phyloP scores from a whole-genome alignment of 23 tunicate species.

The Aplidium turbinatum region DNA sequence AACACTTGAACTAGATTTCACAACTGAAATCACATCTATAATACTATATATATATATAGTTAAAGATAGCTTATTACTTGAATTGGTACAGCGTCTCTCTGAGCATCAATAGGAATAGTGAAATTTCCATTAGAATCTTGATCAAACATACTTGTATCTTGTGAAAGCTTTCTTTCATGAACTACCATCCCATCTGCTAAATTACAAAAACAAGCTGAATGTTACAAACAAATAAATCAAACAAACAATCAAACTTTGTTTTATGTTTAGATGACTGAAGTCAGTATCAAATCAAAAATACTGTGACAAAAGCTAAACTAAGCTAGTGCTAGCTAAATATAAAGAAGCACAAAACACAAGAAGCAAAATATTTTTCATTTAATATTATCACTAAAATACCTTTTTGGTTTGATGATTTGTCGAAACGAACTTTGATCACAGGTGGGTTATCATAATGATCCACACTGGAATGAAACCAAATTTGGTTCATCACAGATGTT shows the following conservation, averaged over 20 bases:
- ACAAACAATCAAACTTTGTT: background rate
- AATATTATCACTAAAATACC: background rate
- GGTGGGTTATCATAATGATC: background rate
- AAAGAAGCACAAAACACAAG: background rate
- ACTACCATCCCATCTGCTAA: conserved; percentile 19
- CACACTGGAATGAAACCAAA: background rate
- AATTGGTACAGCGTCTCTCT: conserved; percentile 37
- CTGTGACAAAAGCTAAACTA: background rate
- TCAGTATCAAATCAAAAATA: background rate
- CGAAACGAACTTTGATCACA: background rate
- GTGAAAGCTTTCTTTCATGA: conserved; percentile 25
- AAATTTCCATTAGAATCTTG: conserved; percentile 13
- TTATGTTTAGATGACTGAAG: background rate
- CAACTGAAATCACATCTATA: too few relatives aligned
- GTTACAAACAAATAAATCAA: conserved; percentile 3
- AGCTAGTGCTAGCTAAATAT: background rate
- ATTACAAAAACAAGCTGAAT: background rate
- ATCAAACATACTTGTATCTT: background rate
- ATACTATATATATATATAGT: too few relatives aligned
- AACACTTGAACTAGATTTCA: too few relatives aligned
- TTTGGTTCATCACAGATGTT: conserved; percentile 19
- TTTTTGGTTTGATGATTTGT: background rate
- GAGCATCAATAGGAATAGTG: conserved; percentile 68
- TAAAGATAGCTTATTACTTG: too few relatives aligned
- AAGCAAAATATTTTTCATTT: background rate